A percentile compares a stretch with the other conserved stretches of the same genome.
Conservation (phyloP, 2,113 vertebrate genomes). For the Hassar affinis region DNA sequence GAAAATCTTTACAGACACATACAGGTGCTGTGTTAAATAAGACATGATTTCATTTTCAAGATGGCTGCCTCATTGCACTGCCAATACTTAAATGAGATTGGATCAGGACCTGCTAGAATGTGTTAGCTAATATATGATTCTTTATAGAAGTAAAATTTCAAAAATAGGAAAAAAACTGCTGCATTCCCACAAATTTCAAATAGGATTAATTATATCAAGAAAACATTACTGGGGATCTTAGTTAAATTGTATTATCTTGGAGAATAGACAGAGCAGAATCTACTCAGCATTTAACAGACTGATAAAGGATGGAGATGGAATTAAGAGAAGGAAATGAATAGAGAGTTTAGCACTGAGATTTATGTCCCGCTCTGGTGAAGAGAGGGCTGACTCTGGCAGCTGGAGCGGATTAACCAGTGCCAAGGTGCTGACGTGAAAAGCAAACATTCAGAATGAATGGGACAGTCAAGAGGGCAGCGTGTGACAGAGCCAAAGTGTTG, state of each 20-base stretch:
- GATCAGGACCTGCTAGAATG: too few species aligned
- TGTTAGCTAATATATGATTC: neutral
- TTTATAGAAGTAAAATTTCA: neutral
- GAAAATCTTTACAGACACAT: neutral
- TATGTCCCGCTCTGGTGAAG: constrained; percentile 45
- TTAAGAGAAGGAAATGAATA: constrained; percentile 14
- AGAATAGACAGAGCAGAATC: constrained; percentile 18
- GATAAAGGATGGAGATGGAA: constrained; percentile 6
- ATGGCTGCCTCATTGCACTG: neutral
- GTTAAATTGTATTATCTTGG: neutral
- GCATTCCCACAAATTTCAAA: neutral
- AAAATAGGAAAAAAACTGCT: neutral
- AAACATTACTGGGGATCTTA: neutral
- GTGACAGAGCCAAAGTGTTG: constrained; percentile 8
- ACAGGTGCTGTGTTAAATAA: neutral
- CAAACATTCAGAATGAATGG: constrained; percentile 29
- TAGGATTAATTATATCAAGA: neutral
- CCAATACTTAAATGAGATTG: neutral
- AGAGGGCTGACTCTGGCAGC: constrained; percentile 47
- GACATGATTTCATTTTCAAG: neutral
- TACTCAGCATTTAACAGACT: constrained; percentile 16
- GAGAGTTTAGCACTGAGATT: constrained; percentile 25
- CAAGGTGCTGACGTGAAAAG: constrained; percentile 30
- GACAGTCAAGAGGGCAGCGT: constrained; percentile 21
- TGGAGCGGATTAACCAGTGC: constrained; percentile 21